A percentile compares a stretch with the other conserved stretches of the same genome.
Evolutionary conservation across 2,797 vertebrate species (phyloP).

Genomic region (Sphaeramia orbicularis): DNA sequence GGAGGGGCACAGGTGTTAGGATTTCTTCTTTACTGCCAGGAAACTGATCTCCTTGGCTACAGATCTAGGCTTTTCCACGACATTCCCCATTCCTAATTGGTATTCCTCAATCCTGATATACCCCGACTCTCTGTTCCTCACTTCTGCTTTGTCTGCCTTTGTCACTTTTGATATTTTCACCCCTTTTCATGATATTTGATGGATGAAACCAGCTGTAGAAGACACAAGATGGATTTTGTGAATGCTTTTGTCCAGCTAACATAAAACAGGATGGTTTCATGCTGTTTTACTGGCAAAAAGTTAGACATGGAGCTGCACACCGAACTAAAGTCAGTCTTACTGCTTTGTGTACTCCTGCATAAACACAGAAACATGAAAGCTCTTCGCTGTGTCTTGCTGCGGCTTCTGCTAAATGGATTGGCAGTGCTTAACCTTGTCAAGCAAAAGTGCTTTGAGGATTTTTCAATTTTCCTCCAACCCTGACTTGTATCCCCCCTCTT

Average conservation of each 20-base stretch:
- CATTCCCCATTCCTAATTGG: constrained; percentile 72
- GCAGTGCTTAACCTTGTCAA: constrained; percentile 75
- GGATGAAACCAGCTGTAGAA: constrained; percentile 55
- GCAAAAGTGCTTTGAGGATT: constrained; percentile 74
- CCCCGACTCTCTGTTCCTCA: constrained; percentile 51
- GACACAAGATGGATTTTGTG: neutral
- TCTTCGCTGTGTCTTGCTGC: constrained; percentile 39
- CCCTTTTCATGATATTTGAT: constrained; percentile 15
- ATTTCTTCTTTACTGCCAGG: constrained; percentile 70
- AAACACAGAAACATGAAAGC: constrained; percentile 22
- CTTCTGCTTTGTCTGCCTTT: constrained; percentile 34
- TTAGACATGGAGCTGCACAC: neutral
- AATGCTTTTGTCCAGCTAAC: constrained; percentile 11
- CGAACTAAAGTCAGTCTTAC: neutral
- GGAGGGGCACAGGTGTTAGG: constrained; percentile 75
- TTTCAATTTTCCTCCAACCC: constrained; percentile 63
- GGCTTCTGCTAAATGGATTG: constrained; percentile 75
- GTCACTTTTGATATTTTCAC: constrained; percentile 30
- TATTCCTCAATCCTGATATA: constrained; percentile 63
- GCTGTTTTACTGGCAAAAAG: constrained; percentile 26
- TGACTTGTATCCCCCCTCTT: constrained; percentile 36
- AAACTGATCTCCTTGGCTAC: constrained; percentile 76
- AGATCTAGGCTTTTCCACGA: constrained; percentile 70
- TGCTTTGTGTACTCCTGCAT: constrained; percentile 19
- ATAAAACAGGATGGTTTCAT: constrained; percentile 11